Evolutionary conservation across 2,113 vertebrate genomes (phyloP), one percentile per base, ranked within the genome.

Genomic region (Cygnus atratus): DNA sequence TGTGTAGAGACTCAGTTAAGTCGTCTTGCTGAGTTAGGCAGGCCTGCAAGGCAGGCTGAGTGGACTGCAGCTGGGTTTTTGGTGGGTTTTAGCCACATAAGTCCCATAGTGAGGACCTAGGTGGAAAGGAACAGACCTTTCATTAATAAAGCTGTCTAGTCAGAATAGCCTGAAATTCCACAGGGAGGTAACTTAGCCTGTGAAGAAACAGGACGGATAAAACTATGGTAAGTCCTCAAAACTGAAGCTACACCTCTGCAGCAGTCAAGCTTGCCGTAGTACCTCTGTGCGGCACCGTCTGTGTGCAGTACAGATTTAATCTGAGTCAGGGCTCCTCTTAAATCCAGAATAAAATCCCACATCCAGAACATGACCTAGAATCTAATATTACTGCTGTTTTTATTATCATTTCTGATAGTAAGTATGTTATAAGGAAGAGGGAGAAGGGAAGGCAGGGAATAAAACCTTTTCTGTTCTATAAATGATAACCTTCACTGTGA

Each of bases 221-320:
- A 25, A 8, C 63, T 66, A 20, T 31, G 63, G 39, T 66, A 76
- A 63, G 84, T 58, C 52, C 50, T 48, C 9, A 28, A 74, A 54
- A 14, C 12, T 26, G 57, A 50, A 62, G 43, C 12, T 13, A 18
- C 59, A 24, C 9, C n/a, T 72, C 19, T 80, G 4, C 28, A 17
- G 29, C 15, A 5, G 0, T 25, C n/a, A 28, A 1, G 41, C 54
- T 55, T 4, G 0, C 37, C 8, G 26, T 39, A 3, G 31, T 57
- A 9, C 37, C n/a, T 39, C 65, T 66, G 39, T 61, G 20, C 65
- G 16, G 63, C 50, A 18, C 35, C 68, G 76, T 57, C 24, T 37
- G 21, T 0, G 0, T 13, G 48, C 3, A 6, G 6, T 21, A 10
- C 3, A 62, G 26, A 24, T 21, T 31, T n/a, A 57, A 19, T 46